phyloP scores from a whole-genome alignment of 1,140 invertebrate genomes.

The Penaeus indicus region DNA sequence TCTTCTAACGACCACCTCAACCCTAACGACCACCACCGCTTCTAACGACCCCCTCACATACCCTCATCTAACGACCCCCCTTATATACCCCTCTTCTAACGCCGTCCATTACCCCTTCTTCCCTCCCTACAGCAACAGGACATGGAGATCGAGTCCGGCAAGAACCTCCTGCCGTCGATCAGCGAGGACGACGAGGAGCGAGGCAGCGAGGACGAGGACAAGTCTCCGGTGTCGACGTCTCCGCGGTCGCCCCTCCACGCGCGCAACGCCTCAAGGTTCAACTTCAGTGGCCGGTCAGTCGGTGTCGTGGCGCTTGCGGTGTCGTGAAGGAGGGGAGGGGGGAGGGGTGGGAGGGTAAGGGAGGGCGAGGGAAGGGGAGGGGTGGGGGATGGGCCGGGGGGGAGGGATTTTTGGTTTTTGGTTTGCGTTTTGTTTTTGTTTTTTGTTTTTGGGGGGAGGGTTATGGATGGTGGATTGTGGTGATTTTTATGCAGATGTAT shows the following conservation, averaged over 20 bases:
- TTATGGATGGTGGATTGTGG: too few species aligned
- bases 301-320: constrained; percentile 48
- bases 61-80: background rate
- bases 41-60: too few species aligned
- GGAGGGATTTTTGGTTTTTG: too few species aligned
- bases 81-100: background rate
- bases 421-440: too few species aligned
- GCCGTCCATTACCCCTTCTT: background rate
- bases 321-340: background rate
- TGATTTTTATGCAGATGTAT: too few species aligned
- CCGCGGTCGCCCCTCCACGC: constrained; percentile 62
- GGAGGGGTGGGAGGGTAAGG: background rate
- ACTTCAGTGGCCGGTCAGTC: constrained; percentile 63
- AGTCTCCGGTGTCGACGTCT: constrained; percentile 67
- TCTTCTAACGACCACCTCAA: too few species aligned
- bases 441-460: too few species aligned
- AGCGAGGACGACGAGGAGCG: constrained; percentile 92
- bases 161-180: constrained; percentile 81
- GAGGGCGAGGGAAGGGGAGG: too few species aligned
- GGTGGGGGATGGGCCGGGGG: too few species aligned
- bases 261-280: constrained; percentile 63
- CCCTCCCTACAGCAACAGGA: constrained; percentile 73
- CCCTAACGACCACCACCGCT: too few species aligned
- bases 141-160: constrained; percentile 78
- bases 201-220: constrained; percentile 78